phyloP scores from a whole-genome alignment of 2,888 invertebrate genomes.

The Limnephilus auricula region DNA sequence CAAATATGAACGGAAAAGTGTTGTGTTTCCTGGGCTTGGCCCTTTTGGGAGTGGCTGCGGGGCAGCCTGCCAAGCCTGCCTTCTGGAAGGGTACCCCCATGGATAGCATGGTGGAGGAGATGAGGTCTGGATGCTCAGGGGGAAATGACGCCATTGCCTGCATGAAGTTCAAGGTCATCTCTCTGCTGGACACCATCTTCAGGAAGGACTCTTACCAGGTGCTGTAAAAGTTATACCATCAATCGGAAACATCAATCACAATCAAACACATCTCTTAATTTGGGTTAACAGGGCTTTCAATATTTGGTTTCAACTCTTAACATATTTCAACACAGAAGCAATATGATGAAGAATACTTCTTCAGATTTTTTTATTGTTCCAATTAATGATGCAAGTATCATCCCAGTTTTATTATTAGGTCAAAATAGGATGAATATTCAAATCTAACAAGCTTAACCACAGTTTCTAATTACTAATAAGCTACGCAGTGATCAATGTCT shows the following conservation, averaged over 20 bases:
- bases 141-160: constrained; percentile 88
- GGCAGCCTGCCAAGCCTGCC: constrained; percentile 81
- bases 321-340: no score
- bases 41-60: constrained; percentile 78
- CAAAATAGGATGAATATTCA: background rate
- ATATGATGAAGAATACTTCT: no score
- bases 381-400: background rate
- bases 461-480: background rate
- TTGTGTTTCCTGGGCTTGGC: constrained; percentile 76
- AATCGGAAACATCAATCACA: background rate
- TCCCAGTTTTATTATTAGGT: background rate
- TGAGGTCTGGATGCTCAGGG: constrained; percentile 85
- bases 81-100: constrained; percentile 85
- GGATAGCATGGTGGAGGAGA: constrained; percentile 86
- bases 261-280: background rate
- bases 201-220: constrained; percentile 89
- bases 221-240: constrained; percentile 66
- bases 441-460: background rate
- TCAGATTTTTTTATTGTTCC: background rate
- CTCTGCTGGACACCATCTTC: constrained; percentile 86
- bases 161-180: constrained; percentile 90
- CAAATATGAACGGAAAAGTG: constrained; percentile 69
- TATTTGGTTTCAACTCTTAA: background rate
- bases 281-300: background rate
- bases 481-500: background rate